phyloP scores from a whole-genome alignment of 1,140 invertebrate species.

The Drosophila pseudoobscura region DNA sequence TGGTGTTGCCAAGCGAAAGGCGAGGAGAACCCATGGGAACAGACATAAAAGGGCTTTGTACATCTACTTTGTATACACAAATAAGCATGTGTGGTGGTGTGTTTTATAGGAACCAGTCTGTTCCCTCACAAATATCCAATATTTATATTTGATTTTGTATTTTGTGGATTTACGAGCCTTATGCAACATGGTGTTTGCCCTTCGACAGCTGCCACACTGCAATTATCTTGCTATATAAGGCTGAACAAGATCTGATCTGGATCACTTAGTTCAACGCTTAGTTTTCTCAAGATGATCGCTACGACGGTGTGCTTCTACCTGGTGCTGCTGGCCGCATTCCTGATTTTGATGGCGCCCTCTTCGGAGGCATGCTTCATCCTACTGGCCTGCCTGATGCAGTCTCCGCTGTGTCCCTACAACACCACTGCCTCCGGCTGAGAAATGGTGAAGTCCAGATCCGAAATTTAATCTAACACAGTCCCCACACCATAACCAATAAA shows the following conservation, averaged over 20 bases:
- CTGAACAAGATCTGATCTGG: background rate
- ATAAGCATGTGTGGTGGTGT: too few relatives aligned
- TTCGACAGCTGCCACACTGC: constrained; percentile 1
- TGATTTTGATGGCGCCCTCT: constrained; percentile 23
- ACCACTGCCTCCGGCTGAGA: constrained; percentile 19
- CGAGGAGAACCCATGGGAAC: too few relatives aligned
- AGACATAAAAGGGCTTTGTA: too few relatives aligned
- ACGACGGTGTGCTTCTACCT: constrained; percentile 37
- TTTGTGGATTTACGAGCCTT: too few relatives aligned
- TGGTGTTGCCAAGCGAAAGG: too few relatives aligned
- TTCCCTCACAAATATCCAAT: too few relatives aligned
- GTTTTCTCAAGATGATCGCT: constrained; percentile 32
- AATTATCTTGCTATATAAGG: background rate
- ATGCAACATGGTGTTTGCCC: constrained; percentile 2
- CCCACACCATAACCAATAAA: constrained; percentile 23
- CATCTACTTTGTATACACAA: too few relatives aligned
- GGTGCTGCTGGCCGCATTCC: constrained; percentile 30
- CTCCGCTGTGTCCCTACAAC: constrained; percentile 26
- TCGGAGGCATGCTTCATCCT: constrained; percentile 29
- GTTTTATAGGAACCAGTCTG: too few relatives aligned
- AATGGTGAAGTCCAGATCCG: background rate
- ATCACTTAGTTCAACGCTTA: background rate
- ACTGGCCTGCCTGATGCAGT: constrained; percentile 20
- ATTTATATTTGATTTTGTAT: too few relatives aligned
- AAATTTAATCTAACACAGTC: background rate